Evolutionary conservation across 2,797 vertebrate genomes (phyloP).

Genomic region (Channallabes apus): DNA sequence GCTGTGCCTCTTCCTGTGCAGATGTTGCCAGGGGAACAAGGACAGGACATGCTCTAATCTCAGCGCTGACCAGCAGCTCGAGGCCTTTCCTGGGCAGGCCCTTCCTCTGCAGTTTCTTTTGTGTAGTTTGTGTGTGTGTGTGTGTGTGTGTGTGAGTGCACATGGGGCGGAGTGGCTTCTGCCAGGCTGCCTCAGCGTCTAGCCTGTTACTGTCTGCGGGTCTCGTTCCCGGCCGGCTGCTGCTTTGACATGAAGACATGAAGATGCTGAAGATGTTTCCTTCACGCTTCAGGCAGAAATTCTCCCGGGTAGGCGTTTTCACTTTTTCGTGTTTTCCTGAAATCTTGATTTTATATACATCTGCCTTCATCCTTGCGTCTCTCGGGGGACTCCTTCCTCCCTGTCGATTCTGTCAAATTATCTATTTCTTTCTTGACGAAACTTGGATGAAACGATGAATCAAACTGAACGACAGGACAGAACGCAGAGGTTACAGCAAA

Average conservation of each 20-base stretch:
- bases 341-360: not conserved
- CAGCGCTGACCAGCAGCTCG: conserved; percentile 68
- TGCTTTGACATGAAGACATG: conserved; percentile 42
- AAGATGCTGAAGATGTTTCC: conserved; percentile 68
- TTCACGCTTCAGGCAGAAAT: conserved; percentile 60
- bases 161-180: conserved; percentile 40
- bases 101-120: conserved; percentile 54
- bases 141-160: not conserved
- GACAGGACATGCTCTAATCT: conserved; percentile 73
- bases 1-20: conserved; percentile 73
- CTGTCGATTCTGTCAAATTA: too few species aligned
- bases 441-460: not conserved
- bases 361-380: not conserved
- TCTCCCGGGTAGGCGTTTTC: conserved; percentile 59
- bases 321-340: not conserved
- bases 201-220: conserved; percentile 1
- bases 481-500: conserved; percentile 34
- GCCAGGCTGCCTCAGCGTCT: conserved; percentile 27
- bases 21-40: conserved; percentile 75
- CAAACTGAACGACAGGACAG: not conserved
- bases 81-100: conserved; percentile 63
- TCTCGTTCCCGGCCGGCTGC: conserved; percentile 13
- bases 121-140: conserved; percentile 32
- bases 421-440: not conserved
- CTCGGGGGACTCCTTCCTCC: not conserved